Evolutionary conservation across 2,888 invertebrate species (phyloP).

Genomic region (Dolomedes plantarius): DNA sequence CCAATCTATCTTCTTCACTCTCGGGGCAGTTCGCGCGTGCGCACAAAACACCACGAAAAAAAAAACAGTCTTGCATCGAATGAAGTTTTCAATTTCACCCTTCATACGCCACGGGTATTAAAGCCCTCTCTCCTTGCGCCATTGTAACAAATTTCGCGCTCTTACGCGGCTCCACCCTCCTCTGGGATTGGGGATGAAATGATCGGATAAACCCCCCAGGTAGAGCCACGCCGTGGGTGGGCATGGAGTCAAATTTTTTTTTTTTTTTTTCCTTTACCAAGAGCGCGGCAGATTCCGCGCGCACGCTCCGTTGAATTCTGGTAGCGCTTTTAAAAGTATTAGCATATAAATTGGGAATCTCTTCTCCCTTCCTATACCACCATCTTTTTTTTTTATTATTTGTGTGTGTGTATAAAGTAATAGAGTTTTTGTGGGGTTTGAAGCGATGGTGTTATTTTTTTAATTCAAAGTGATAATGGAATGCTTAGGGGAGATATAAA

Average conservation of each 20-base stretch:
- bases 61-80: conserved; percentile 20
- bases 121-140: neutral
- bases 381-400: neutral
- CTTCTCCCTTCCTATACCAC: no score
- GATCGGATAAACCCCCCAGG: conserved; percentile 32
- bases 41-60: neutral
- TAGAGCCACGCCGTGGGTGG: conserved; percentile 39
- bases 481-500: conserved; percentile 14
- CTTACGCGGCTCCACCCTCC: conserved; percentile 14
- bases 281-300: conserved; percentile 1
- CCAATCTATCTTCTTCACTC: conserved; percentile 12
- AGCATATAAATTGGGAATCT: conserved; percentile 59
- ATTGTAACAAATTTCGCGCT: conserved; percentile 16
- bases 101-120: conserved; percentile 45
- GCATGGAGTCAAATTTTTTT: neutral
- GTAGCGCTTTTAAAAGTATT: conserved; percentile 52
- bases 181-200: conserved; percentile 26
- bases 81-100: conserved; percentile 50
- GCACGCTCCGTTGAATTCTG: conserved; percentile 28
- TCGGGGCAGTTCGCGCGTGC: neutral
- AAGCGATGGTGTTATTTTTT: neutral
- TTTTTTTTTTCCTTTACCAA: conserved; percentile 5
- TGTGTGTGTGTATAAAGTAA: conserved; percentile 7
- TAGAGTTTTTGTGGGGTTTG: neutral
- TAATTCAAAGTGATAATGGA: conserved; percentile 14